These are phyloP conservation scores for Ivindomyrus marchei DNA, from an alignment of 2,113 vertebrate genomes.

Conservation along the genomic window DNA sequence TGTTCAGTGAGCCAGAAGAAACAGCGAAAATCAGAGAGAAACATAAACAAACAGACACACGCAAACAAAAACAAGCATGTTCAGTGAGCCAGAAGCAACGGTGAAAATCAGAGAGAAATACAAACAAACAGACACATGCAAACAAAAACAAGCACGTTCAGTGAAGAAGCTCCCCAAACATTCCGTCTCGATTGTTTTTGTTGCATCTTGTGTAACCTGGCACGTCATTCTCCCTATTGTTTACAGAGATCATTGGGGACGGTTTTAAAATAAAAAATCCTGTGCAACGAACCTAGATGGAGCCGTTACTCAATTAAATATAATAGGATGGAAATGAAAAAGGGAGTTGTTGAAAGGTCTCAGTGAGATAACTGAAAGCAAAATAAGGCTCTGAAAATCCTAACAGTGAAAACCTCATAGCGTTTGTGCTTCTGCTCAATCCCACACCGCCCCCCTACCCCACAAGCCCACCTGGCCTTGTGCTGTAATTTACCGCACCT, in stretches of 20 bases:
- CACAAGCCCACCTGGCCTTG: background rate
- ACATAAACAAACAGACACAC: background rate
- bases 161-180: background rate
- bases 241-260: background rate
- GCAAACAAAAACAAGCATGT: background rate
- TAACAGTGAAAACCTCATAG: background rate
- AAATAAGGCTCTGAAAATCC: constrained; percentile 15
- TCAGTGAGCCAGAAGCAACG: background rate
- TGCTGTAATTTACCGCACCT: constrained; percentile 54
- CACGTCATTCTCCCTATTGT: background rate
- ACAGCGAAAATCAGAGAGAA: background rate
- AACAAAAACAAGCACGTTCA: background rate
- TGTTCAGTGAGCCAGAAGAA: background rate
- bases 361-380: constrained; percentile 22
- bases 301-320: background rate
- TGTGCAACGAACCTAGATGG: background rate
- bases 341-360: constrained; percentile 26
- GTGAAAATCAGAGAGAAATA: background rate
- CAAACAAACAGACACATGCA: background rate
- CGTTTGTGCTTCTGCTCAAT: background rate
- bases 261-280: background rate
- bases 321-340: constrained; percentile 2
- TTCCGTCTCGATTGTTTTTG: background rate
- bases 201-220: background rate
- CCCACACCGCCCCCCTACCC: background rate